Evolutionary conservation across 1,140 invertebrate species (phyloP), one percentile per base, ranked within the genome.

Genomic region (Pogonus chalceus): DNA sequence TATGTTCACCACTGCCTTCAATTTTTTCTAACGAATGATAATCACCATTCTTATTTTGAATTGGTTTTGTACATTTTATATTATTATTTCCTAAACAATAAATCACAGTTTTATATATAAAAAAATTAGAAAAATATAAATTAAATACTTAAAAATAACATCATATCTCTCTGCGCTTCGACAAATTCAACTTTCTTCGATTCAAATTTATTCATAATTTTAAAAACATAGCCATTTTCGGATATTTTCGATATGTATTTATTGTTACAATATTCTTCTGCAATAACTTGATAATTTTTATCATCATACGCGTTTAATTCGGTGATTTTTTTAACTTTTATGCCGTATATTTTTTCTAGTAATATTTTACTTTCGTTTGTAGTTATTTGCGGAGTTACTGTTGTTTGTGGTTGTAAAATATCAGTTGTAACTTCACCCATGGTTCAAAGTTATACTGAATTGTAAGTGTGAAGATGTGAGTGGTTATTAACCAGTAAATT

Each of bases 261-360:
- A 56, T 64, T 63, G 26, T 55, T 39, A 16, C 47, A 39, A 14
- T n/a, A 20, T 23, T 48, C 22, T 12, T 56, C 53, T 1, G 64
- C 55, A 23, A 52, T 39, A 35, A 69, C 54, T 48, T 64, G 60
- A 58, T 81, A 92, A 69, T 92, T 92, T 61, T 78, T 82, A 68
- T 93, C 90, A 63, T 92, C 87, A 63, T 92, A 93, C 10, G 83
- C 81, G 55, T 87, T 81, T 0, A 92, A 65, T 63, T 87, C 81
- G 14, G 69, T 75, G 1, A 89, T 74, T 21, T 76, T 76, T n/a
- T 71, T 71, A 1, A 80, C 77, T 4, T 76, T 75, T 9, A 90
- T 76, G 1, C 85, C 85, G 61, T 88, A 92, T 0, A 88, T 69
- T 2, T 76, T 69, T 58, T 80, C 69, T 0, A 81, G 69, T 1